phyloP scores from a whole-genome alignment of 2,113 vertebrate species.

The Gasterosteus nipponicus region DNA sequence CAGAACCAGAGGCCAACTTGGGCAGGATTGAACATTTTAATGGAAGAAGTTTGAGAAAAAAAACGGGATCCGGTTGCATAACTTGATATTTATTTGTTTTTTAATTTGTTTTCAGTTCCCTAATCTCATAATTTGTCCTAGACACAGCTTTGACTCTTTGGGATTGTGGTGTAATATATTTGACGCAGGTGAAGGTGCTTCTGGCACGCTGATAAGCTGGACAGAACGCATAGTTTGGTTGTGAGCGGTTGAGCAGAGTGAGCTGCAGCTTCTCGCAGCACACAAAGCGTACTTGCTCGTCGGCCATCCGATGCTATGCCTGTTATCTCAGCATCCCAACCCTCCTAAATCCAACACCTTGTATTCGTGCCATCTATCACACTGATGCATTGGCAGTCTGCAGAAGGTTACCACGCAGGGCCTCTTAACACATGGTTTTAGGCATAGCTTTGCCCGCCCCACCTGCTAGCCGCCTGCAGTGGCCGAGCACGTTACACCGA shows the following conservation, averaged over 20 bases:
- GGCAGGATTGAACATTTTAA: not conserved
- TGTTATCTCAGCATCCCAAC: constrained; percentile 53
- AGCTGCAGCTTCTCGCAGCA: constrained; percentile 29
- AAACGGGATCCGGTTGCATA: not conserved
- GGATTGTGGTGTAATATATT: constrained; percentile 34
- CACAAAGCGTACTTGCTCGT: constrained; percentile 52
- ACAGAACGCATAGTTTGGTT: constrained; percentile 10
- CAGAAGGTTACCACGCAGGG: constrained; percentile 74
- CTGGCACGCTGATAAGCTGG: constrained; percentile 32
- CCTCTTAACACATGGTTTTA: constrained; percentile 69
- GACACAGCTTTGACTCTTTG: constrained; percentile 11
- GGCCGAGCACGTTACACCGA: constrained; percentile 61
- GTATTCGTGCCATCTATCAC: constrained; percentile 70
- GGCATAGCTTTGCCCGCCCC: constrained; percentile 47
- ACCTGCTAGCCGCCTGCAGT: constrained; percentile 62
- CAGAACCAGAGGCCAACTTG: constrained; percentile 41
- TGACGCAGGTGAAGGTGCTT: constrained; percentile 27
- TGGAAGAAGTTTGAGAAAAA: not conserved
- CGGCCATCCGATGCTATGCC: constrained; percentile 51
- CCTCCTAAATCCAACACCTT: constrained; percentile 47
- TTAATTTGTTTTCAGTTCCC: not conserved
- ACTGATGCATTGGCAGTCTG: constrained; percentile 64
- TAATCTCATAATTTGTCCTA: constrained; percentile 12
- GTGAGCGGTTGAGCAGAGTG: constrained; percentile 31
- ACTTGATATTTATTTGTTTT: not conserved